Evolutionary conservation across 1,140 invertebrate species (phyloP), one percentile per base, ranked within the genome.

Genomic region (Laodelphax striatellus): DNA sequence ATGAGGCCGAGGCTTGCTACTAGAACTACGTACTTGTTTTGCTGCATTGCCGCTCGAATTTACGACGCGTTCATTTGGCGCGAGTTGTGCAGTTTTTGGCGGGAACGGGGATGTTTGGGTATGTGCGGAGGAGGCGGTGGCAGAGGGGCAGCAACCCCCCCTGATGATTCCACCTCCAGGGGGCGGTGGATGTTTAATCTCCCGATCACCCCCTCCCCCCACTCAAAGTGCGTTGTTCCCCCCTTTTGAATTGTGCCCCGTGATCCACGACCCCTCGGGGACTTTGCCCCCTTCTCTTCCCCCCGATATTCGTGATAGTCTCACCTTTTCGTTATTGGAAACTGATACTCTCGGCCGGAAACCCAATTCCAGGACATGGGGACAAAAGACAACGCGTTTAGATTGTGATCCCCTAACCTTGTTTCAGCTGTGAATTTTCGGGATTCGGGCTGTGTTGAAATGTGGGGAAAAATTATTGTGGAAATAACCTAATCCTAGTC

Each of bases 11-110:
- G 5, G 34, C 34, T 13, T 38, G 34, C 34, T 38, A 38, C 34
- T 38, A 38, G 9, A 38, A 38, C 34, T 38, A 38, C 34, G 34
- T 22, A 50, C 46, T 50, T 50, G 46, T 50, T 50, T 50, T 50
- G 46, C 46, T 50, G 46, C 46, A 50, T 50, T 50, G 46, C 46
- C 46, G 46, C 5, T 6, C 16, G 8, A 50, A 50, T 50, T 50
- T 50, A 50, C 46, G 46, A 50, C 21, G 46, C 46, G 46, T 50
- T 50, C 46, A 50, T 50, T 50, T 50, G 46, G 46, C 46, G 46
- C 8, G 16, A 50, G 34, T 22, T 50, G 46, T 50, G 46, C 21
- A 17, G 11, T 38, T 38, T 38, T 38, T 38, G 34, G 34, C 34
- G 46, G 46, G 46, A 19, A 50, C 21, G 46, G 46, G 46, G 43